Evolutionary conservation across 2,888 invertebrate genomes (phyloP).

Genomic region (Lasioglossum lativentre): DNA sequence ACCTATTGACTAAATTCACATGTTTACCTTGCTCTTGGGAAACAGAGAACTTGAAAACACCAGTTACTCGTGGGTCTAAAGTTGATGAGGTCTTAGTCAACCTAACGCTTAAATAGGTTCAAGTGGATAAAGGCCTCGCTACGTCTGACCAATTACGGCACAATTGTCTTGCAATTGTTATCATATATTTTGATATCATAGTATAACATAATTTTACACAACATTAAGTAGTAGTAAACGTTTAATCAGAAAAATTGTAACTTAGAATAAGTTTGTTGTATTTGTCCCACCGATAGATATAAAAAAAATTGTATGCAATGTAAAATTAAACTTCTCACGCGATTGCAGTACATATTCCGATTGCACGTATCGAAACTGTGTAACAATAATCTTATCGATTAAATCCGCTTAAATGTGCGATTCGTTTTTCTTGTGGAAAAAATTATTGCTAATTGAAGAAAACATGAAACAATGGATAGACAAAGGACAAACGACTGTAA

Average conservation of each 20-base stretch:
- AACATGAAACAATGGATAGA: not conserved
- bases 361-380: not conserved
- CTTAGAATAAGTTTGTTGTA: constrained; percentile 2
- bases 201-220: constrained; percentile 13
- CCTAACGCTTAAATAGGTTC: constrained; percentile 6
- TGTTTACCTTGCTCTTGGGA: not conserved
- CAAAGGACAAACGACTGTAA: not conserved
- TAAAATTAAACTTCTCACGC: not conserved
- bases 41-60: not conserved
- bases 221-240: not conserved
- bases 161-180: not conserved
- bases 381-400: not conserved
- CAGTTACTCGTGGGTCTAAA: constrained; percentile 9
- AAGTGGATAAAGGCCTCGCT: constrained; percentile 22
- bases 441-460: not conserved
- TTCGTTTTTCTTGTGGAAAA: not conserved
- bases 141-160: constrained; percentile 25
- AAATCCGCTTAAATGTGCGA: not conserved
- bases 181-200: constrained; percentile 5
- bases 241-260: not conserved
- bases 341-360: not conserved
- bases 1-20: not conserved
- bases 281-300: not conserved
- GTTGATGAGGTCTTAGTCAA: constrained; percentile 5
- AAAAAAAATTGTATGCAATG: constrained; percentile 1